These are phyloP conservation scores for Ptychochromis oligacanthus DNA, from an alignment of 2,113 vertebrate genomes.

Conservation along the genomic window DNA sequence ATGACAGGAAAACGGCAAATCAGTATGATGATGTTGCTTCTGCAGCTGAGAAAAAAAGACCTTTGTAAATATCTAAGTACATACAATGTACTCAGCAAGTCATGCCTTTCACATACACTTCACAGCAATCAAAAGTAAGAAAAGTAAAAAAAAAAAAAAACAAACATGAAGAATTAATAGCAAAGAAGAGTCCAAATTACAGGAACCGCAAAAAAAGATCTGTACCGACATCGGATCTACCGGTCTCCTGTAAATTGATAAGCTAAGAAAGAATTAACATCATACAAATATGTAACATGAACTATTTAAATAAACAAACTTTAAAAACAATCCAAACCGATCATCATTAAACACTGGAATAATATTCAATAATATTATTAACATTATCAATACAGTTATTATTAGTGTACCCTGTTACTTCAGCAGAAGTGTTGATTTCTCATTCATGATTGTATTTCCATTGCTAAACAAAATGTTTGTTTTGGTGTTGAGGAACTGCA, in stretches of 20 bases:
- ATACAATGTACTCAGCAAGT: conserved; percentile 77
- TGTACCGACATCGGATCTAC: conserved; percentile 41
- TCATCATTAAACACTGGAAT: conserved; percentile 81
- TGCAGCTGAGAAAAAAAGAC: conserved; percentile 59
- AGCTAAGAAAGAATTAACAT: conserved; percentile 80
- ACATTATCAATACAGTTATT: conserved; percentile 83
- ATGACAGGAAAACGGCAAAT: conserved; percentile 71
- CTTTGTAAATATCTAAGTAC: conserved; percentile 72
- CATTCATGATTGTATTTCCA: conserved; percentile 80
- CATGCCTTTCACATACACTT: conserved; percentile 81
- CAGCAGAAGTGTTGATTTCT: conserved; percentile 78
- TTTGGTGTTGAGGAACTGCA: conserved; percentile 74
- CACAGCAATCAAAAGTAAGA: conserved; percentile 75
- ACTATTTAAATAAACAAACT: conserved; percentile 75
- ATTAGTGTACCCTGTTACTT: conserved; percentile 85
- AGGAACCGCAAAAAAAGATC: conserved; percentile 59
- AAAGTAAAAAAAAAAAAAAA: conserved; percentile 65
- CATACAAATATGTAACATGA: conserved; percentile 81
- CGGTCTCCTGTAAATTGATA: conserved; percentile 74
- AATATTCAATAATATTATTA: conserved; percentile 82
- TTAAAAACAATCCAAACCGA: conserved; percentile 77
- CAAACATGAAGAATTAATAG: conserved; percentile 77
- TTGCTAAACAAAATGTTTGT: conserved; percentile 72
- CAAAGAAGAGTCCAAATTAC: conserved; percentile 75
- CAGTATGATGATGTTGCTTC: conserved; percentile 69